These are phyloP conservation scores for Lepidurus apus DNA, from an alignment of 1,140 invertebrate genomes.

Conservation along the genomic window DNA sequence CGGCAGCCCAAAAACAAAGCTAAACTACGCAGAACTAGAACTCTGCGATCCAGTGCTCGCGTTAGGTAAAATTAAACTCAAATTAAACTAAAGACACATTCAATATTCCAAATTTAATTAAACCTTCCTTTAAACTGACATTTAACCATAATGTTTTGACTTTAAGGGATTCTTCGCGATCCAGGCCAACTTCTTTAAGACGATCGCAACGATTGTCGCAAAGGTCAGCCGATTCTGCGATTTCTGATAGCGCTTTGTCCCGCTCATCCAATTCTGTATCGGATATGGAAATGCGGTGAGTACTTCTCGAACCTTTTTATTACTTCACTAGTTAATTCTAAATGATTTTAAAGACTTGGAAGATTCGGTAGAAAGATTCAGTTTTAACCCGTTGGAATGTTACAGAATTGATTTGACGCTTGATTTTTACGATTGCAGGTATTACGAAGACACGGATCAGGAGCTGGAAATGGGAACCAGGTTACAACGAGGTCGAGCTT, in stretches of 20 bases:
- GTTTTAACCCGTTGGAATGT: not conserved
- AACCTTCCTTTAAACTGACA: not conserved
- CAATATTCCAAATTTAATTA: not conserved
- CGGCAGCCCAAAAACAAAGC: slow-evolving; percentile 60
- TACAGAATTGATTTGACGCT: not conserved
- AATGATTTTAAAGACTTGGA: too few species aligned
- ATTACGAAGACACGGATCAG: slow-evolving; percentile 44
- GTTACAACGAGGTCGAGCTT: slow-evolving; percentile 40
- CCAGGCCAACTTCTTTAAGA: slow-evolving; percentile 48
- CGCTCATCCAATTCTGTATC: slow-evolving; percentile 51
- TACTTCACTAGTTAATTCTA: too few species aligned
- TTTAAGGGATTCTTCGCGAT: slow-evolving; percentile 25
- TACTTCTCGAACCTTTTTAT: not conserved
- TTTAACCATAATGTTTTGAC: slow-evolving; percentile 30
- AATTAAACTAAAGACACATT: slow-evolving; percentile 36
- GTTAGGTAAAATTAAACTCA: slow-evolving; percentile 35
- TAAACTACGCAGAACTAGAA: slow-evolving; percentile 41
- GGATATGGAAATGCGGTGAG: slow-evolving; percentile 54
- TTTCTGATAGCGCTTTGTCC: slow-evolving; percentile 50
- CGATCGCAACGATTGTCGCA: slow-evolving; percentile 63
- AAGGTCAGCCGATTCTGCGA: slow-evolving; percentile 59
- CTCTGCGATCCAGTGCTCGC: slow-evolving; percentile 37
- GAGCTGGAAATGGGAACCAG: slow-evolving; percentile 37
- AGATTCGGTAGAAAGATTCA: too few species aligned
- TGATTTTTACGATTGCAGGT: slow-evolving; percentile 40